A percentile compares a stretch with the other conserved stretches of the same genome.
phyloP scores from a whole-genome alignment of 2,888 invertebrate species.

The Galeopsomyia nigrocyanea region DNA sequence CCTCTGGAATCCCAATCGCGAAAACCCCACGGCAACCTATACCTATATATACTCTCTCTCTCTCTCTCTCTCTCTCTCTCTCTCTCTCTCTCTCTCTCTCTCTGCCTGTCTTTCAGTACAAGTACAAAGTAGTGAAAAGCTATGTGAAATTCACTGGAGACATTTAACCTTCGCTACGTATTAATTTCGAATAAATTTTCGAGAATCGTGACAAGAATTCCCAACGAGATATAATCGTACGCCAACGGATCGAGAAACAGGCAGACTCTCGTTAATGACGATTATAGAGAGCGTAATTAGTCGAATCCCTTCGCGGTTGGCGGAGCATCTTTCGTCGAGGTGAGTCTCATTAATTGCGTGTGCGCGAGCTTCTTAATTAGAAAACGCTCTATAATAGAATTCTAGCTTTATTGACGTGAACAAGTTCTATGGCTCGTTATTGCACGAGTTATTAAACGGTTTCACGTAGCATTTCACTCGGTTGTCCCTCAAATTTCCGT shows the following conservation, averaged over 20 bases:
- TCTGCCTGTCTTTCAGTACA: conserved; percentile 49
- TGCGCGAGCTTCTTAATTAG: conserved; percentile 31
- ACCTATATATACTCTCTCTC: not conserved
- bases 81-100: conserved; percentile 8
- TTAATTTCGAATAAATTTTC: conserved; percentile 55
- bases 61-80: conserved; percentile 47
- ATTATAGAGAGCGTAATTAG: conserved; percentile 41
- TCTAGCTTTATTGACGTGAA: not conserved
- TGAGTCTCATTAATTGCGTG: conserved; percentile 32
- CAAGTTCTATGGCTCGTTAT: too few relatives aligned
- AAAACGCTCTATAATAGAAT: conserved; percentile 35
- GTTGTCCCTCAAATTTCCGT: too few relatives aligned
- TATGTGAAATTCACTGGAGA: too few relatives aligned
- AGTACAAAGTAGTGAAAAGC: conserved; percentile 10
- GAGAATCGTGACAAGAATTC: conserved; percentile 39
- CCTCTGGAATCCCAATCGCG: conserved; percentile 54
- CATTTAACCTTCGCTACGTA: conserved; percentile 38
- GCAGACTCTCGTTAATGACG: conserved; percentile 41
- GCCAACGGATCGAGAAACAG: conserved; percentile 1
- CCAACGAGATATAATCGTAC: conserved; percentile 36
- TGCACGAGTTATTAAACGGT: too few relatives aligned
- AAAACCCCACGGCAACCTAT: not conserved
- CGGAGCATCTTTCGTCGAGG: conserved; percentile 21
- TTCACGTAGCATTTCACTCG: too few relatives aligned
- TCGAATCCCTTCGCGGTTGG: conserved; percentile 18